phyloP scores from a whole-genome alignment of 1,140 invertebrate species.

The Magallana angulata region DNA sequence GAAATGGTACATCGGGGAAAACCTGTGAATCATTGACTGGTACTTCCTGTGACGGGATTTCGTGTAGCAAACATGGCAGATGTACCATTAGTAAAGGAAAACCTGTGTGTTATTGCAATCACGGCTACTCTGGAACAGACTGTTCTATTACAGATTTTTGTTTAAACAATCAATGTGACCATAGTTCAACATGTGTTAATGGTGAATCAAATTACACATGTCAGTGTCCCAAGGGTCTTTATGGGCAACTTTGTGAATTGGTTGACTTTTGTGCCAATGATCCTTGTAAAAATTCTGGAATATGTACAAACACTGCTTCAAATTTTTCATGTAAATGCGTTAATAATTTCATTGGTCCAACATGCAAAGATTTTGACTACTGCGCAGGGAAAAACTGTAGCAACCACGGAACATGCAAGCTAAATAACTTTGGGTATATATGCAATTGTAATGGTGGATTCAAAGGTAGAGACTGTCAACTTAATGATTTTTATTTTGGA shows the following conservation, averaged over 20 bases:
- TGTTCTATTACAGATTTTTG: conserved; percentile 4
- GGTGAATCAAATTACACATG: neutral
- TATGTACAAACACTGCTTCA: neutral
- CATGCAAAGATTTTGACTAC: neutral
- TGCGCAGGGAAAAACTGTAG: neutral
- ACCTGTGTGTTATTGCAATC: neutral
- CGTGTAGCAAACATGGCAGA: neutral
- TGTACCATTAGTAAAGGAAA: neutral
- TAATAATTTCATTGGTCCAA: neutral
- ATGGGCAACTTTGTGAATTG: neutral
- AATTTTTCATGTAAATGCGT: neutral
- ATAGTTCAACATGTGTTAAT: conserved; percentile 11
- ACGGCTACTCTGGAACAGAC: neutral
- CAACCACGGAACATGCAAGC: conserved; percentile 31
- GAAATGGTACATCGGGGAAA: neutral
- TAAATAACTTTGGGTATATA: neutral
- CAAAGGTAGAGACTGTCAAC: conserved; percentile 4
- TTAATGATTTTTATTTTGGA: neutral
- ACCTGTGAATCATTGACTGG: neutral
- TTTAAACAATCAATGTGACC: neutral
- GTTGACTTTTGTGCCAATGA: neutral
- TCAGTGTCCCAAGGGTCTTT: neutral
- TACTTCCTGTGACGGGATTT: neutral
- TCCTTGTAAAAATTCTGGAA: neutral
- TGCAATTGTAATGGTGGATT: conserved; percentile 30